Conservation (phyloP, 1,140 invertebrate genomes). For the Saxidomus purpurata region DNA sequence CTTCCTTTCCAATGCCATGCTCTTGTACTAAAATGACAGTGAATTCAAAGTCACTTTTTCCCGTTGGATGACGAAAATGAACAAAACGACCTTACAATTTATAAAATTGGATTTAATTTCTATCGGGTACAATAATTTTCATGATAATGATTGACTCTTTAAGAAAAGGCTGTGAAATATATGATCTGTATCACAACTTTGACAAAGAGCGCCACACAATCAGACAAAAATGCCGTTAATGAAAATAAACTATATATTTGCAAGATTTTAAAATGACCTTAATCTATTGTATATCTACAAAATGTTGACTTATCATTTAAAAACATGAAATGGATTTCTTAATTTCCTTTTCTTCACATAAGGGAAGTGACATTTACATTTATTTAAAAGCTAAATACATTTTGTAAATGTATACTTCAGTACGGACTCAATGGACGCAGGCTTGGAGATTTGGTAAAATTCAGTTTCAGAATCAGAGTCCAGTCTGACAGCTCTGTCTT, state of each 20-base stretch:
- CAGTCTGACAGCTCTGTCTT: no score
- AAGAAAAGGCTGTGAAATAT: constrained; percentile 23
- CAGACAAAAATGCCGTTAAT: background rate
- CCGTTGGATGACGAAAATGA: background rate
- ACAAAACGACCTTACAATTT: constrained; percentile 26
- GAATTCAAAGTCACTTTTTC: background rate
- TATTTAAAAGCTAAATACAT: no score
- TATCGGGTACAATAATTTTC: background rate
- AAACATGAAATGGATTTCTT: background rate
- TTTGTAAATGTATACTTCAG: no score
- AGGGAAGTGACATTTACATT: no score
- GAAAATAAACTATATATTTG: background rate
- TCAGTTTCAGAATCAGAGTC: no score
- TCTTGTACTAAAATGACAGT: background rate
- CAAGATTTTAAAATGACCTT: background rate
- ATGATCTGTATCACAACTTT: constrained; percentile 8
- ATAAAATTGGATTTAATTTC: background rate
- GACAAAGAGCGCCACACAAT: background rate
- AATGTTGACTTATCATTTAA: background rate
- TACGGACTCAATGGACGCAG: no score
- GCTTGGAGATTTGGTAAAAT: no score
- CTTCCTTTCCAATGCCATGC: background rate
- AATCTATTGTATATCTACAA: background rate
- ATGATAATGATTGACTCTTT: background rate
- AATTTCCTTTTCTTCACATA: background rate